Evolutionary conservation across 2,888 invertebrate genomes (phyloP).

Genomic region (Toxonevra muliebris): DNA sequence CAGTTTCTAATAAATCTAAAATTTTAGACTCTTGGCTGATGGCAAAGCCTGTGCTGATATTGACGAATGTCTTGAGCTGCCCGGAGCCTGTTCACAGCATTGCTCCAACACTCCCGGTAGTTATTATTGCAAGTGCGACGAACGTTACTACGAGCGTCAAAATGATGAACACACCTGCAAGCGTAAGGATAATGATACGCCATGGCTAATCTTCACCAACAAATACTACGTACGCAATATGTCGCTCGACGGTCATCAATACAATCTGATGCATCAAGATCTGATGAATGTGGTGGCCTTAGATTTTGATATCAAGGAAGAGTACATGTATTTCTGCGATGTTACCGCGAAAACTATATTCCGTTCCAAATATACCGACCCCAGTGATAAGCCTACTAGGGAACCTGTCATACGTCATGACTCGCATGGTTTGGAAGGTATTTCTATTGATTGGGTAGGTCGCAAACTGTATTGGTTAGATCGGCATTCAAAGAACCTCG

Average conservation of each 20-base stretch:
- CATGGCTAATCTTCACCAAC: constrained; percentile 95
- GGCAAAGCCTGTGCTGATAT: constrained; percentile 92
- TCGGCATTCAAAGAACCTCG: constrained; percentile 91
- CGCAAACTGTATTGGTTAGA: constrained; percentile 98
- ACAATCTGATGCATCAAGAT: constrained; percentile 91
- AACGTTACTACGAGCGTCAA: constrained; percentile 86
- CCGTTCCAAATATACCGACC: constrained; percentile 71
- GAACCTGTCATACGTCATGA: constrained; percentile 91
- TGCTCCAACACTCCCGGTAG: constrained; percentile 96
- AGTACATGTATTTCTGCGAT: constrained; percentile 94
- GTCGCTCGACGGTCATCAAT: constrained; percentile 86
- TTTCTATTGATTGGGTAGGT: constrained; percentile 96
- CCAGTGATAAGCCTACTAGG: constrained; percentile 70
- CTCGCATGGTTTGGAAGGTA: constrained; percentile 96
- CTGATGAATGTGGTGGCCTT: constrained; percentile 96
- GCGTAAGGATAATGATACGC: constrained; percentile 79
- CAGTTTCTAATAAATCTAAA: neutral
- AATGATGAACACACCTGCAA: constrained; percentile 91
- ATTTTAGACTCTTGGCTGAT: constrained; percentile 74
- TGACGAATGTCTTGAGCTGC: constrained; percentile 88
- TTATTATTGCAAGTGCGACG: constrained; percentile 95
- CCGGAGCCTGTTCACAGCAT: constrained; percentile 91
- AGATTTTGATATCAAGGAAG: constrained; percentile 87
- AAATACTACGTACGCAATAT: constrained; percentile 97
- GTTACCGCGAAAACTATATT: constrained; percentile 95